Evolutionary conservation across 2,797 vertebrate species (phyloP), one percentile per base, ranked within the genome.

Genomic region (Pelobates cultripes): DNA sequence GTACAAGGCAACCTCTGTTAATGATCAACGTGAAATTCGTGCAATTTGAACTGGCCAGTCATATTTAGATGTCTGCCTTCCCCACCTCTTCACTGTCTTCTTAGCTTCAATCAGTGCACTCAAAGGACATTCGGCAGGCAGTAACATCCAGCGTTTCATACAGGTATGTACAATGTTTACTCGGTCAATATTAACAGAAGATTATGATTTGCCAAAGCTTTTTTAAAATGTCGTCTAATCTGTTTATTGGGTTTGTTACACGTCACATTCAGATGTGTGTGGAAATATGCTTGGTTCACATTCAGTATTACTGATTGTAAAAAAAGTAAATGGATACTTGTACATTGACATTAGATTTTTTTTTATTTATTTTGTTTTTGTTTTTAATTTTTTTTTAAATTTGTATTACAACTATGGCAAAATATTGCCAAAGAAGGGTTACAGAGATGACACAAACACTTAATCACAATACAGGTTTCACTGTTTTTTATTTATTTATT

Each of bases 21-120:
- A 75, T 75, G 43, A 75, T 75, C 73, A 63, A 74, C 72, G 61
- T 60, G 41, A 14, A 10, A 53, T n/a, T 41, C 15, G 7, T 15
- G 13, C 12, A 73, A 63, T 60, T 74, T 63, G 12, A 61, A 64
- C 42, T 28, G 73, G 41, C 42, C 60, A 44, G 15, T 64, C 15
- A 45, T 15, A 28, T 64, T 28, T 64, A 2, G 6, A 9, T 64
- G 10, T 64, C 5, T 64, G 14, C 14, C 14, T 9, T 7, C 10
- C 61, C 28, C 61, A 28, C 61, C 10, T 28, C 55, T 57, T 15
- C 3, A 4, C 55, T 17, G n/a, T 3, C 17, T 60, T 64, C 6
- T n/a, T 64, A n/a, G n/a, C n/a, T 14, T 64, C 17, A 40, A 40
- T 64, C 61, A 64, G 28, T 64, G 61, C 61, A 7, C 28, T n/a